Evolutionary conservation across 2,113 vertebrate species (phyloP), one percentile per base, ranked within the genome.

Genomic region (Entomyzon cyanotis): DNA sequence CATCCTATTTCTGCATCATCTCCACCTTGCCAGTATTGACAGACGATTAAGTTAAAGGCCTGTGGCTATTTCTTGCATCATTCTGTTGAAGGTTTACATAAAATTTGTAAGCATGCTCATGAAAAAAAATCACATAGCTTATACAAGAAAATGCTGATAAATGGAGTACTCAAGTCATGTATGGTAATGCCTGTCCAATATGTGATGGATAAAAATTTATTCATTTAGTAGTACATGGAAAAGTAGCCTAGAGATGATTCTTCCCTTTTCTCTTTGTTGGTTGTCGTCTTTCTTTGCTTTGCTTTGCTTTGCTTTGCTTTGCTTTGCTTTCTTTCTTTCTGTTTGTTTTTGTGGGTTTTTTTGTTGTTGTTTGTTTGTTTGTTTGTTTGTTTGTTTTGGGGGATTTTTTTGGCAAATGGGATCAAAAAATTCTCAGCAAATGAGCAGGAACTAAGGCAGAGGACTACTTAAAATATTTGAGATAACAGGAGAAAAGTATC

Each of bases 351-450:
- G 18, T 46, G 44, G 44, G 44, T 9, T 46, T 15, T 19, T 46
- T 46, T 46, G 19, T 23, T 11, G 10, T 49, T n/a, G 39, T 15
- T 5, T 33, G 3, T 11, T 37, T 8, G 0, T 7, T 13, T 7
- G n/a, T 49, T 49, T n/a, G 39, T 15, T 5, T 33, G 3, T 11
- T 37, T 8, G 0, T 7, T 13, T 7, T 8, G 39, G 39, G 39
- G 39, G 37, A n/a, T 37, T 16, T 27, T 39, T 7, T 6, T 17
- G 71, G 4, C 44, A 55, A 84, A 50, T 71, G 4, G 1, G 10
- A 39, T 71, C 1, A 39, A 84, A 74, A 87, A 79, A 15, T 22
- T 74, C 27, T 60, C 23, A 68, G 10, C 19, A 84, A 39, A 47
- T 82, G 14, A 47, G 52, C 31, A 76, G 17, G 12, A 87, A 47